phyloP scores from a whole-genome alignment of 2,113 vertebrate genomes.

The Nothoprocta pentlandii region DNA sequence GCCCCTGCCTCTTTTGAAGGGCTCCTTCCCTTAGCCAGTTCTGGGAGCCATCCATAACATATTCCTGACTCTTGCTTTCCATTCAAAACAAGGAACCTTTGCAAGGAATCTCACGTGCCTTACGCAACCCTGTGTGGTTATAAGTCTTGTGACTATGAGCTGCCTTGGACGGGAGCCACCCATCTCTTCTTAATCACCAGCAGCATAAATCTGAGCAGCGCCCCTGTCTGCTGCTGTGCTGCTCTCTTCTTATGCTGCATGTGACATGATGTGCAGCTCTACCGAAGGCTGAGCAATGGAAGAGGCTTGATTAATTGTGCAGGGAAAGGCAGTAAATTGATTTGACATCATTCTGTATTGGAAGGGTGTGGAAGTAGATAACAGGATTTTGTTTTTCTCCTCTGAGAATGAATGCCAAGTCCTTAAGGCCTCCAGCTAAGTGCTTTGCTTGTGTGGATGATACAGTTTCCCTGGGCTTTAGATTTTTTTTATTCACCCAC shows the following conservation, averaged over 20 bases:
- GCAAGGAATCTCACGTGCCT: conserved; percentile 34
- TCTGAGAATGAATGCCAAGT: neutral
- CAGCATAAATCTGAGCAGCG: conserved; percentile 48
- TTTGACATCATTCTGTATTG: conserved; percentile 35
- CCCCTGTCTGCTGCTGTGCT: conserved; percentile 11
- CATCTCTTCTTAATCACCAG: conserved; percentile 48
- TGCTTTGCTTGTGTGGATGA: neutral
- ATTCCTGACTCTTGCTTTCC: neutral
- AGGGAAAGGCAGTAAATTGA: conserved; percentile 39
- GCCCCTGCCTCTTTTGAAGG: neutral
- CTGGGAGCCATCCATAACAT: neutral
- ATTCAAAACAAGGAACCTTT: conserved; percentile 17
- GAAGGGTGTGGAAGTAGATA: conserved; percentile 9
- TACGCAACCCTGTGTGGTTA: conserved; percentile 55
- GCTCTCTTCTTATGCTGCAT: conserved; percentile 1
- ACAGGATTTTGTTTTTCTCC: conserved; percentile 38
- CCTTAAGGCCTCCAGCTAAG: neutral
- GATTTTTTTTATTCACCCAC: neutral
- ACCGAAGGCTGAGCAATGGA: conserved; percentile 25
- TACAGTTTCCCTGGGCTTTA: neutral
- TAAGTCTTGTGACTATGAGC: conserved; percentile 74
- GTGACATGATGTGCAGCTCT: neutral
- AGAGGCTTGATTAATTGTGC: conserved; percentile 25
- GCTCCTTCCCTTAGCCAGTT: neutral
- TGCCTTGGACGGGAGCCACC: conserved; percentile 62